Percentiles rank a stretch among this genome's conserved stretches.
These are phyloP conservation scores for Brachionus rotundiformis DNA, from an alignment of 1,140 invertebrate genomes.

Conservation along the genomic window DNA sequence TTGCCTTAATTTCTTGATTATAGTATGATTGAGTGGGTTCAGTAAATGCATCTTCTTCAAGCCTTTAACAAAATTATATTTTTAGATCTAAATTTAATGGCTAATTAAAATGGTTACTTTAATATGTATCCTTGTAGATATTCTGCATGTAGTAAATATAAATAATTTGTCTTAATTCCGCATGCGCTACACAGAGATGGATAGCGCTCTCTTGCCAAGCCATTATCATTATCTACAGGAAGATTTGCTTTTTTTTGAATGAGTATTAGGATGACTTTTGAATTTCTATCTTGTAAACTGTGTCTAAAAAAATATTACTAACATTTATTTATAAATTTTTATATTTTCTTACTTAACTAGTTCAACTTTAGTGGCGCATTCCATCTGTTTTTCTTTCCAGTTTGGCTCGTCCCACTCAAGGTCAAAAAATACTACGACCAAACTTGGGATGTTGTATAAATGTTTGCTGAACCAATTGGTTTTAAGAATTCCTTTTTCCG, in stretches of 20 bases:
- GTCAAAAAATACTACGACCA: conserved; percentile 91
- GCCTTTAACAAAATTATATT: conserved; percentile 67
- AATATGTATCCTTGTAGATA: conserved; percentile 78
- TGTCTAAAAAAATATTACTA: conserved; percentile 59
- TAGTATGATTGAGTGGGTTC: conserved; percentile 90
- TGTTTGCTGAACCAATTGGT: conserved; percentile 94
- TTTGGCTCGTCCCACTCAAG: conserved; percentile 91
- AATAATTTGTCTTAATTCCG: conserved; percentile 83
- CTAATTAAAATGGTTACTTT: conserved; percentile 63
- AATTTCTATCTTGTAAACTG: conserved; percentile 75
- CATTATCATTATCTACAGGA: conserved; percentile 78
- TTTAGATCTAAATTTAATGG: no score
- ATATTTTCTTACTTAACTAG: conserved; percentile 71
- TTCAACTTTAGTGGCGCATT: conserved; percentile 86
- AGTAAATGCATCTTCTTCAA: conserved; percentile 78
- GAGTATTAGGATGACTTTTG: conserved; percentile 82
- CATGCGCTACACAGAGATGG: conserved; percentile 83
- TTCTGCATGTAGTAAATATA: conserved; percentile 85
- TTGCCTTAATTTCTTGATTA: conserved; percentile 78
- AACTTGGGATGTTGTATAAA: conserved; percentile 81
- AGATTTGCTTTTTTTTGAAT: conserved; percentile 76
- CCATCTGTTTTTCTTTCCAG: conserved; percentile 90
- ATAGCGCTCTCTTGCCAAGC: conserved; percentile 81
- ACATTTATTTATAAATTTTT: neutral
- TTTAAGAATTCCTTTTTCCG: conserved; percentile 87